These are phyloP conservation scores for Hydrolagus affinis DNA, from an alignment of 2,113 vertebrate species.

Conservation along the genomic window DNA sequence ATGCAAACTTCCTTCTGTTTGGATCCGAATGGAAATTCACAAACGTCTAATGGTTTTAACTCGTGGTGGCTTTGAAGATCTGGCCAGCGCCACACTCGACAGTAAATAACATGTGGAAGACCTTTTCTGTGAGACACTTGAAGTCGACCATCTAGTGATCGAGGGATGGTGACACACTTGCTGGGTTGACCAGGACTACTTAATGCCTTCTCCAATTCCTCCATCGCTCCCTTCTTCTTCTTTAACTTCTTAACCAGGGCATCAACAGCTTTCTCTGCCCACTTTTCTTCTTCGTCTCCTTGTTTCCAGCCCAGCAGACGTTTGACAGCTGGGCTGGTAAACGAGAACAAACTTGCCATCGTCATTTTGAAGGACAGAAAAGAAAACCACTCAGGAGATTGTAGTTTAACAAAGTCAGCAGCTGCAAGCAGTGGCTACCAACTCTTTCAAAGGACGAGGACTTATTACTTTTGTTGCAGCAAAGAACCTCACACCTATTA, in stretches of 20 bases:
- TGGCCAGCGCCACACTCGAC: constrained; percentile 96
- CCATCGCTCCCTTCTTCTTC: constrained; percentile 98
- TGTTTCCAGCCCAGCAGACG: constrained; percentile 97
- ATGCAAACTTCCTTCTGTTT: constrained; percentile 99
- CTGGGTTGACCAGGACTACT: constrained; percentile 94
- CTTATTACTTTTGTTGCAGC: background rate
- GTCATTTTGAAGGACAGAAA: constrained; percentile 52
- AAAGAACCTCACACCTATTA: background rate
- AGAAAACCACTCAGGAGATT: background rate
- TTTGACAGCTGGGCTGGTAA: constrained; percentile 97
- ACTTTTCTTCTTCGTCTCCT: constrained; percentile 98
- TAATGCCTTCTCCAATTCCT: constrained; percentile 93
- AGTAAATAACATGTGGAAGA: constrained; percentile 95
- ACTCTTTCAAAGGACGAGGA: background rate
- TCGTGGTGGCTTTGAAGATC: constrained; percentile 96
- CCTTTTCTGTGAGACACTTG: constrained; percentile 96
- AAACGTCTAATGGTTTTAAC: constrained; percentile 93
- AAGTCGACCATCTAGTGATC: constrained; percentile 87
- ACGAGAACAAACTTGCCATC: constrained; percentile 98
- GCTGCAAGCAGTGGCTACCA: background rate
- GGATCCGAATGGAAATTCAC: constrained; percentile 96
- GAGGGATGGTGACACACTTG: constrained; percentile 95
- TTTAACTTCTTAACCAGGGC: constrained; percentile 96
- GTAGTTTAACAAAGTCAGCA: background rate
- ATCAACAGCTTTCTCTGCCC: constrained; percentile 95